Percentiles rank a stretch among this genome's conserved stretches.
Evolutionary conservation across 2,113 vertebrate species (phyloP).

Genomic region (Callipepla squamata): DNA sequence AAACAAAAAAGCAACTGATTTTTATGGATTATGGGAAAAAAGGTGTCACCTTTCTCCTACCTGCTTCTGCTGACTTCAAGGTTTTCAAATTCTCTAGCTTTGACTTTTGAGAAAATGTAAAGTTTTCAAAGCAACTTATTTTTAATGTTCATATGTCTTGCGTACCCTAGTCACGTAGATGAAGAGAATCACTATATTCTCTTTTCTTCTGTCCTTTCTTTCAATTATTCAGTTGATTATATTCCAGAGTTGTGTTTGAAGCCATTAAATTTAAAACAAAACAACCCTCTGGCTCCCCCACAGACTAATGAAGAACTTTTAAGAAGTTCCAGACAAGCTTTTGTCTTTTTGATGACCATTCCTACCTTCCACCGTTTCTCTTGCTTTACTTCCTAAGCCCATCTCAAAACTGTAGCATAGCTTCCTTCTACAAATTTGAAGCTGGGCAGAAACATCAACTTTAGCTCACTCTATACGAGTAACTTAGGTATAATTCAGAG

Average conservation of each 20-base stretch:
- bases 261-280: background rate
- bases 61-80: background rate
- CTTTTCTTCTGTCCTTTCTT: background rate
- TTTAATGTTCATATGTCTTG: background rate
- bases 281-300: background rate
- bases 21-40: background rate
- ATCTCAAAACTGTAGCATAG: background rate
- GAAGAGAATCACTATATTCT: background rate
- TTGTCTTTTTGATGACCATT: background rate
- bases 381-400: background rate
- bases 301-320: background rate
- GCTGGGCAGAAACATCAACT: background rate
- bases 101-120: background rate
- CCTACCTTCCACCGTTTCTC: background rate
- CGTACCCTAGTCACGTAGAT: background rate
- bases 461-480: background rate
- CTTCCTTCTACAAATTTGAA: background rate
- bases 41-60: background rate
- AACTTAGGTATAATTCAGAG: background rate
- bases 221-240: background rate
- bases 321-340: background rate
- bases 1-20: rapidly evolving
- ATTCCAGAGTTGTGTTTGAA: background rate
- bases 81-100: background rate
- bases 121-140: background rate